Conservation (phyloP, 2,113 vertebrate genomes). For the Cryptotis parvus region DNA sequence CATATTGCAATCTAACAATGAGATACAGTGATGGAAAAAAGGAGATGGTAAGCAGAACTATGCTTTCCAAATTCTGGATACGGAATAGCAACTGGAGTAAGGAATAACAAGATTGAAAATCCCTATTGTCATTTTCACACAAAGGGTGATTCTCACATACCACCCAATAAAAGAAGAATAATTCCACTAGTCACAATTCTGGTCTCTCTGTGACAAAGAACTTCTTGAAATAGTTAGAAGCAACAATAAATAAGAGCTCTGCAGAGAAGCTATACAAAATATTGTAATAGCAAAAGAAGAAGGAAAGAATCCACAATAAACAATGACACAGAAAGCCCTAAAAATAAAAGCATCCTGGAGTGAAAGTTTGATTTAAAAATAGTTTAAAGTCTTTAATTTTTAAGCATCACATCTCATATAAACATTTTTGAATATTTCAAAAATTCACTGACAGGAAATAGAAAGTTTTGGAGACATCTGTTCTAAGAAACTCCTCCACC, state of each 20-base stretch:
- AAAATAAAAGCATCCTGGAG: background rate
- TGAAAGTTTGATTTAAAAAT: background rate
- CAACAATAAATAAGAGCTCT: background rate
- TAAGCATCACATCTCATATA: slow-evolving; percentile 10
- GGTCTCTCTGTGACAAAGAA: background rate
- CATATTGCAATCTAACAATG: background rate
- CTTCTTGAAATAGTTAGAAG: background rate
- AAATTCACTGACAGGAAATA: background rate
- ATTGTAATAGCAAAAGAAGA: background rate
- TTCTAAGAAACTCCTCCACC: slow-evolving; percentile 3
- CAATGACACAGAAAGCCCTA: background rate
- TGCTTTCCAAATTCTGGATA: background rate
- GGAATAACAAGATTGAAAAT: no score
- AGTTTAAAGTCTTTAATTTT: background rate
- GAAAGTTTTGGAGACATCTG: background rate
- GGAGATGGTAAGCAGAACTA: background rate
- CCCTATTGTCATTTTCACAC: no score
- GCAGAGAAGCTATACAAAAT: background rate
- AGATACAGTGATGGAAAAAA: background rate
- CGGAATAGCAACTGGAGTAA: background rate
- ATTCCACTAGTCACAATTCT: background rate
- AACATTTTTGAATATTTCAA: slow-evolving; percentile 30
- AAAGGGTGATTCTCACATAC: background rate
- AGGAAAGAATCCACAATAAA: background rate
- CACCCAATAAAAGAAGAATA: background rate